Evolutionary conservation across 2,113 vertebrate species (phyloP).

Genomic region (Xyliphius kryptos): DNA sequence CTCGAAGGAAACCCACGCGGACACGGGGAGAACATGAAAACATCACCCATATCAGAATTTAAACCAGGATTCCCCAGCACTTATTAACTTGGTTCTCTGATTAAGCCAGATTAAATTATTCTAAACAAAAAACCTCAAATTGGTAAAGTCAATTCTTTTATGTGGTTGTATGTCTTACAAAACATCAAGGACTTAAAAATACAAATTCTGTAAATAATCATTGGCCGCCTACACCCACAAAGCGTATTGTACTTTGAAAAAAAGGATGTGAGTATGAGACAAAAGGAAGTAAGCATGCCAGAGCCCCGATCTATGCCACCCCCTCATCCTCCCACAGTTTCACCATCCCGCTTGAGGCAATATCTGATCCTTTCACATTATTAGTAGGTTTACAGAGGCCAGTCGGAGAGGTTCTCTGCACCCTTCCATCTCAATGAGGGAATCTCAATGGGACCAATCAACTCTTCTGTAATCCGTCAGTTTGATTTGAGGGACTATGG

Average conservation of each 20-base stretch:
- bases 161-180: neutral
- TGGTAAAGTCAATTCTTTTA: neutral
- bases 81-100: too few relatives aligned
- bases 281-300: conserved; percentile 25
- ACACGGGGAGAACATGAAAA: too few relatives aligned
- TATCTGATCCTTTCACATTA: conserved; percentile 46
- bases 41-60: too few relatives aligned
- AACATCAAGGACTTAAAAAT: neutral
- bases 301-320: conserved; percentile 23
- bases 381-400: conserved; percentile 47
- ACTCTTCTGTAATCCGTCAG: conserved; percentile 43
- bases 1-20: too few relatives aligned
- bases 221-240: conserved; percentile 9
- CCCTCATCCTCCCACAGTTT: conserved; percentile 6
- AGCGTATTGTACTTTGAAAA: conserved; percentile 3
- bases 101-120: neutral
- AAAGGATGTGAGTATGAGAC: conserved; percentile 19
- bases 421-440: conserved; percentile 38
- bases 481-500: conserved; percentile 33
- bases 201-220: conserved; percentile 16
- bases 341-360: conserved; percentile 39
- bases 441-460: conserved; percentile 60
- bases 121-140: neutral
- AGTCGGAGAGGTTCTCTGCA: conserved; percentile 35
- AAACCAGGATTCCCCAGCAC: too few relatives aligned